A percentile compares a stretch with the other conserved stretches of the same genome.
Evolutionary conservation across 2,888 invertebrate species (phyloP).

Genomic region (Miltochrista miniata): DNA sequence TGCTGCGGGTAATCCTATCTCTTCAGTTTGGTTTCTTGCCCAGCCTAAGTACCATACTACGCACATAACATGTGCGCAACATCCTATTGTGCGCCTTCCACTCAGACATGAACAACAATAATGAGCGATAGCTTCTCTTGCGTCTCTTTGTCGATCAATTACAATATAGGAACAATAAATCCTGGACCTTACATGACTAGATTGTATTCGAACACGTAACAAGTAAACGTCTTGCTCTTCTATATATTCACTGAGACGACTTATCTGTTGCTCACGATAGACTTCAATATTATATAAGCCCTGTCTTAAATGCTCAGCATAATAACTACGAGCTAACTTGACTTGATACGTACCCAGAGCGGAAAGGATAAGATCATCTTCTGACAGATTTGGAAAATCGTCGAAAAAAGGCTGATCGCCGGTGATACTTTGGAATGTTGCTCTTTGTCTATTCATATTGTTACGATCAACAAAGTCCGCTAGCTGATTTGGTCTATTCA

Average conservation of each 20-base stretch:
- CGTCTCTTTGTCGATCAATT: not conserved
- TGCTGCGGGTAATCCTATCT: not conserved
- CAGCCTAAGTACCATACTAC: not conserved
- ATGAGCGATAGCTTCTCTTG: not conserved
- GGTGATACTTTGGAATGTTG: no score
- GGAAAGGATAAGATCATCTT: not conserved
- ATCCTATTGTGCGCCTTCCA: not conserved
- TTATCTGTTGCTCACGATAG: not conserved
- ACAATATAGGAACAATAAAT: slow-evolving; percentile 10
- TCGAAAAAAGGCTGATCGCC: no score
- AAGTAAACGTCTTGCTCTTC: not conserved
- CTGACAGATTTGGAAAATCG: not conserved
- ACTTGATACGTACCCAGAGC: not conserved
- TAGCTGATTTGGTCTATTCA: no score
- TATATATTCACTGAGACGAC: not conserved
- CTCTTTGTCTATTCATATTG: no score
- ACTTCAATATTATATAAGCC: not conserved
- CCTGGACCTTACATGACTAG: slow-evolving; percentile 6
- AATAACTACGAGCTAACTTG: not conserved
- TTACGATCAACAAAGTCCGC: no score
- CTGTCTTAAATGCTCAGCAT: not conserved
- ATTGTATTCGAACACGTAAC: slow-evolving; percentile 1
- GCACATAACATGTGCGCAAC: no score
- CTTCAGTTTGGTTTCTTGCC: not conserved
- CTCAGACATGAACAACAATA: not conserved